Conservation (phyloP, 1,140 invertebrate genomes). For the Saxidomus purpurata region DNA sequence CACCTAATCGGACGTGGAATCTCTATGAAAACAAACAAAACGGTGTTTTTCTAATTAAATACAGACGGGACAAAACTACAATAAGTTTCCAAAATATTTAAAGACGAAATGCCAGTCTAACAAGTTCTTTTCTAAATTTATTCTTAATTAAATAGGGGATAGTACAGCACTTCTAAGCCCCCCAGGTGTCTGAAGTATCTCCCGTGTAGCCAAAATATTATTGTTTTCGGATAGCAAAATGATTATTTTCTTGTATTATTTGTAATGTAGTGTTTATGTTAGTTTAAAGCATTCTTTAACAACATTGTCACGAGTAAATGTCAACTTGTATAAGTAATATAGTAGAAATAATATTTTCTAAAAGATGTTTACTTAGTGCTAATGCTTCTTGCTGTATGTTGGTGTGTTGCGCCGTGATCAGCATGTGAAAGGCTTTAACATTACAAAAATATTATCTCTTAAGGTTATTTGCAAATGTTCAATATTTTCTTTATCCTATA, state of each 20-base stretch:
- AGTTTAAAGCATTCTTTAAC: constrained; percentile 24
- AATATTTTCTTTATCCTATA: constrained; percentile 17
- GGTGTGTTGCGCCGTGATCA: not conserved
- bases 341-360: constrained; percentile 37
- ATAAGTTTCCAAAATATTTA: constrained; percentile 35
- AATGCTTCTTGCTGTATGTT: constrained; percentile 6
- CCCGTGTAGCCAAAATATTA: constrained; percentile 4
- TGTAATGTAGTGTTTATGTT: constrained; percentile 48
- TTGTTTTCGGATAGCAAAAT: not conserved
- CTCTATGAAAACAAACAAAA: constrained; percentile 3
- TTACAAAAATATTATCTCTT: constrained; percentile 62
- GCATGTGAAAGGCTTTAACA: constrained; percentile 28
- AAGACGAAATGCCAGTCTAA: not conserved
- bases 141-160: constrained; percentile 5
- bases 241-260: constrained; percentile 17
- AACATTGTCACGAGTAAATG: constrained; percentile 26
- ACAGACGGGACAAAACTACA: not conserved
- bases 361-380: constrained; percentile 1
- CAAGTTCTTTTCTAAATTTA: not conserved
- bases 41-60: constrained; percentile 34
- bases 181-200: constrained; percentile 27
- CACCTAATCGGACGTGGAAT: not conserved
- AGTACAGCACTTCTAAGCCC: not conserved
- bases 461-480: constrained; percentile 17
- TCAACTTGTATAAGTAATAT: constrained; percentile 24